phyloP scores from a whole-genome alignment of 1,140 invertebrate species.

The Ips typographus region DNA sequence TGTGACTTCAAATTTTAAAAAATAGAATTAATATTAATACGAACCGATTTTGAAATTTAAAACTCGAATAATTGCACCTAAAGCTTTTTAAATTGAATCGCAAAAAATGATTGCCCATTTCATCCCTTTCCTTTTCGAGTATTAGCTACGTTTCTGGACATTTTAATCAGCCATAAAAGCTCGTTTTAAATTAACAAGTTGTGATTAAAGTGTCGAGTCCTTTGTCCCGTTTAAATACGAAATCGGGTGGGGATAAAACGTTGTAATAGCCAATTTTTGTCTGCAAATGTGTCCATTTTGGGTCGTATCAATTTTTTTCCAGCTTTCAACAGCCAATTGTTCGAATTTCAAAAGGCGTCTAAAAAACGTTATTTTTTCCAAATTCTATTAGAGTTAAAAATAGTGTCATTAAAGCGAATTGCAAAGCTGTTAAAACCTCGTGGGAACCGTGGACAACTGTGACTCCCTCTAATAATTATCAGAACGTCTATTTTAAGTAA shows the following conservation, averaged over 20 bases:
- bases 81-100: neutral
- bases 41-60: no score
- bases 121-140: no score
- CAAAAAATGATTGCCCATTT: neutral
- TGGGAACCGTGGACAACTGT: neutral
- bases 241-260: neutral
- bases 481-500: neutral
- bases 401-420: neutral
- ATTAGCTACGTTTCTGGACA: no score
- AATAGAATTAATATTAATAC: no score
- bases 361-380: neutral
- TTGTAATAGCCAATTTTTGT: conserved; percentile 9
- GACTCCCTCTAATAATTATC: neutral
- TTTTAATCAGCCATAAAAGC: neutral
- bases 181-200: neutral
- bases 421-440: neutral
- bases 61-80: neutral
- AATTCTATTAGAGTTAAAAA: neutral
- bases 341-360: neutral
- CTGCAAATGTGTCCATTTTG: conserved; percentile 1
- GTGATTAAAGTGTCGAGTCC: neutral
- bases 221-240: neutral
- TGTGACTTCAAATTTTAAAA: no score
- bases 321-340: neutral
- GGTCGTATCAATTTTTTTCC: neutral